Base-by-base conservation (phyloP, 2,888 invertebrate genomes). In the Desoria tigrina region DNA sequence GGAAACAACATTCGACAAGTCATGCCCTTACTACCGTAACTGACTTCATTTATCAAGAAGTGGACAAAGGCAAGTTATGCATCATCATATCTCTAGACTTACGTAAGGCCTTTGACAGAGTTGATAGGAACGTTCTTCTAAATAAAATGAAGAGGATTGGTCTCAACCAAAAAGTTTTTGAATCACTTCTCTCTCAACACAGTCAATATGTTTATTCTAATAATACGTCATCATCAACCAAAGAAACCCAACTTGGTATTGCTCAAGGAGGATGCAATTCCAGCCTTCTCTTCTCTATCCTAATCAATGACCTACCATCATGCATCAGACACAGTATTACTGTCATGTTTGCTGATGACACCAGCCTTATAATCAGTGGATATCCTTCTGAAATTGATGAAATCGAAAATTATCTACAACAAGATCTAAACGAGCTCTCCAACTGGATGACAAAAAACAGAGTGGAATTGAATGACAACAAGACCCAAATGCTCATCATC, bases 21-120 rank as follows among this genome's bases (percentile, higher is more conserved):
- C 62, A 65, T 42, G 61, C 60, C 58, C 7, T 68, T 0, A 21
- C 18, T 16, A 26, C 42, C 0, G 2, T 42, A 7, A 56, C 32
- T 23, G 16, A 49, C n/a, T 18, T 18, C 6, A 45, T 45, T 45
- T 21, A 21, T 21, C 4, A 18, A 6, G 21, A 45, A 6, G 16
- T 45, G 45, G 45, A 45, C 6, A 45, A 45, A 45, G 45, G 45
- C 4, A 18, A 18, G 4, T 6, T 45, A 11, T 18, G n/a, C 16
- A 45, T 45, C 6, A 16, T 54, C 16, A 27, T 61, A 21, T n/a
- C 42, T 1, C 21, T 68, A 32, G 68, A 68, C n/a, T 18, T 63
- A 14, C 24, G 21, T 18, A 67, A 67, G 18, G 63, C 61, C 2
- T 67, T 56, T 61, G 61, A 66, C 37, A 57, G 32, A 26, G 27